Conservation (phyloP, 2,888 invertebrate genomes). For the Drosophila austrosaltans region DNA sequence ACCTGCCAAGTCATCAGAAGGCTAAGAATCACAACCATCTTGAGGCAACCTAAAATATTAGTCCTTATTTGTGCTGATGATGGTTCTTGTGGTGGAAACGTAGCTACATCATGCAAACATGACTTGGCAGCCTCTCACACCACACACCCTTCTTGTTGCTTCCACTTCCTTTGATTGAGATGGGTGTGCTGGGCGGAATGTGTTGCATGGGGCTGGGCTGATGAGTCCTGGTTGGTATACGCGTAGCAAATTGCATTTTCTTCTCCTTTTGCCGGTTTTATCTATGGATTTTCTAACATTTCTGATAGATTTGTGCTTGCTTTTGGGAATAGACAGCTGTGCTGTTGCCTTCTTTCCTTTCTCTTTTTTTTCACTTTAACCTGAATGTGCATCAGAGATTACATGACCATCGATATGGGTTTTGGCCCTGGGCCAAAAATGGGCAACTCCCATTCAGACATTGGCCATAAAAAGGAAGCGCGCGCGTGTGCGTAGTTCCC, state of each 20-base stretch:
- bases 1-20: conserved; percentile 50
- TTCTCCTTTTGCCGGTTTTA: conserved; percentile 33
- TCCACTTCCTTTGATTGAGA: not conserved
- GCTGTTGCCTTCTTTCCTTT: not conserved
- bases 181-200: conserved; percentile 2
- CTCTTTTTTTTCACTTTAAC: not conserved
- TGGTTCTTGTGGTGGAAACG: conserved; percentile 19
- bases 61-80: conserved; percentile 23
- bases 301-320: conserved; percentile 38
- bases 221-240: conserved; percentile 33
- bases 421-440: conserved; percentile 55
- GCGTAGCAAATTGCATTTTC: conserved; percentile 64
- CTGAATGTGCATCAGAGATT: conserved; percentile 42
- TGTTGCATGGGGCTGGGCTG: not conserved
- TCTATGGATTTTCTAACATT: conserved; percentile 20
- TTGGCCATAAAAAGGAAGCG: conserved; percentile 37
- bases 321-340: conserved; percentile 47
- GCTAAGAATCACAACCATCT: conserved; percentile 45
- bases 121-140: conserved; percentile 58
- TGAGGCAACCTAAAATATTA: conserved; percentile 57
- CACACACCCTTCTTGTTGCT: not conserved
- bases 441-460: conserved; percentile 30
- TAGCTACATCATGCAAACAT: conserved; percentile 75
- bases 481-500: conserved; percentile 43
- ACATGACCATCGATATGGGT: conserved; percentile 61